Conservation (phyloP, 2,888 invertebrate genomes). For the Selenia dentaria region DNA sequence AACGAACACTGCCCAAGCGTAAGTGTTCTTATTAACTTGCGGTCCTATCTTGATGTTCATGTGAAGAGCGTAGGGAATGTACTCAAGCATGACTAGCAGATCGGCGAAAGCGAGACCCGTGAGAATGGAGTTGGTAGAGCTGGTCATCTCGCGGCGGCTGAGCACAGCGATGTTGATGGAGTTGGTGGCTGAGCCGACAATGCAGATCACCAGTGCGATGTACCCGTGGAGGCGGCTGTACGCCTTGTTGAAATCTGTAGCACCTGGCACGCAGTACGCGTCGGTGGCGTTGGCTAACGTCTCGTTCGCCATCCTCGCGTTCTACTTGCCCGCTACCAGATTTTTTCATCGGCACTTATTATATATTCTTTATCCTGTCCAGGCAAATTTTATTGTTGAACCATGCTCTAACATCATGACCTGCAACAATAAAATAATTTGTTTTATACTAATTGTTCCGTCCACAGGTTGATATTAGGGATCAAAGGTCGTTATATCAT, state of each 20-base stretch:
- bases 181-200: slow-evolving; percentile 95
- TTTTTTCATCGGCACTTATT: slow-evolving; percentile 52
- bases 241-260: slow-evolving; percentile 85
- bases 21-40: slow-evolving; percentile 82
- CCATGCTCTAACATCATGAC: slow-evolving; percentile 35
- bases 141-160: slow-evolving; percentile 94
- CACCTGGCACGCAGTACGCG: slow-evolving; percentile 82
- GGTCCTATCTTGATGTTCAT: slow-evolving; percentile 88
- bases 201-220: slow-evolving; percentile 93
- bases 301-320: slow-evolving; percentile 59
- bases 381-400: slow-evolving; percentile 2
- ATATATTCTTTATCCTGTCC: slow-evolving; percentile 12
- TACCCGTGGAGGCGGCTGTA: slow-evolving; percentile 93
- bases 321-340: slow-evolving; percentile 37
- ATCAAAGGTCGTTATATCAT: too few relatives aligned
- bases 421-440: slow-evolving; percentile 51
- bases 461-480: too few relatives aligned
- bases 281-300: slow-evolving; percentile 54
- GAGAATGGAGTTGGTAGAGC: slow-evolving; percentile 96
- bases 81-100: slow-evolving; percentile 97
- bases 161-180: slow-evolving; percentile 96
- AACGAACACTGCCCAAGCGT: slow-evolving; percentile 93
- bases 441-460: too few relatives aligned
- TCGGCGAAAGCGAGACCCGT: slow-evolving; percentile 96
- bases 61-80: slow-evolving; percentile 95